A percentile compares a stretch with the other conserved stretches of the same genome.
Evolutionary conservation across 2,797 vertebrate genomes (phyloP).

Genomic region (Steatocranus sp.): DNA sequence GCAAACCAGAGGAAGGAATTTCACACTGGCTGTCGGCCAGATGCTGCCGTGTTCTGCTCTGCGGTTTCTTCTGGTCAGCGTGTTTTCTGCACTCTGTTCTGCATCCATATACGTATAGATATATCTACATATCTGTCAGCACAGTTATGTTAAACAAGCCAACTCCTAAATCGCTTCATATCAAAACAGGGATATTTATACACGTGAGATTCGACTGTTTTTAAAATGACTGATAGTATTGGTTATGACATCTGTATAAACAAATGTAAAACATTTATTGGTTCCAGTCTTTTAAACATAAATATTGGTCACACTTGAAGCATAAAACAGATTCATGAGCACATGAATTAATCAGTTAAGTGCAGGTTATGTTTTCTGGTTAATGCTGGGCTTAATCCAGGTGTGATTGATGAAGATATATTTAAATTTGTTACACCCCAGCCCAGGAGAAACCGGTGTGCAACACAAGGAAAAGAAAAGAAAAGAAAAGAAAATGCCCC

Average conservation of each 20-base stretch:
- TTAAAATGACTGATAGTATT: background rate
- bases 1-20: background rate
- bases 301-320: background rate
- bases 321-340: background rate
- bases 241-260: background rate
- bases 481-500: background rate
- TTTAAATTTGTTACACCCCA: background rate
- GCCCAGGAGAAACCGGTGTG: background rate
- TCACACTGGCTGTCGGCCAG: background rate
- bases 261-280: background rate
- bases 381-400: background rate
- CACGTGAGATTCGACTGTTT: rapidly evolving
- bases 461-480: background rate
- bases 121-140: background rate
- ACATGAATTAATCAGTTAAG: background rate
- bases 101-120: background rate
- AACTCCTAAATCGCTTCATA: background rate
- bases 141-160: background rate
- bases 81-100: background rate
- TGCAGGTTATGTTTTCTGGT: rapidly evolving
- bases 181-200: rapidly evolving
- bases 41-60: background rate
- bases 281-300: background rate
- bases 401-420: background rate
- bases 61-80: rapidly evolving